A percentile compares a stretch with the other conserved stretches of the same genome.
Evolutionary conservation across 1,140 invertebrate genomes (phyloP).

Genomic region (Lycorma delicatula): DNA sequence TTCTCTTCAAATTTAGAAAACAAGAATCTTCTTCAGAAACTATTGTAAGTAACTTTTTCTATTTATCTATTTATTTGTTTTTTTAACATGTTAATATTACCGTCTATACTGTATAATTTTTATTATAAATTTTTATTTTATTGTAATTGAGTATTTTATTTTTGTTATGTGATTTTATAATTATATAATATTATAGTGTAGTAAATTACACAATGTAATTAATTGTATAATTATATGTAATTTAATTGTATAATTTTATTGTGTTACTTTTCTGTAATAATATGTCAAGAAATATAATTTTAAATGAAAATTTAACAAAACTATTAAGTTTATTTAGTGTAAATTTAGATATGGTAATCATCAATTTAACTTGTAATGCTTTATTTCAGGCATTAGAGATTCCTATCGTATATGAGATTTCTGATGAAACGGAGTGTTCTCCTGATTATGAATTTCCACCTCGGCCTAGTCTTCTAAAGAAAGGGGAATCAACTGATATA

Average conservation of each 20-base stretch:
- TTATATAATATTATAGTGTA: no score
- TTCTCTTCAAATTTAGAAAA: conserved; percentile 93
- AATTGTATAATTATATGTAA: no score
- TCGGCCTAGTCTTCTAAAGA: conserved; percentile 42
- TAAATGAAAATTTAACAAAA: no score
- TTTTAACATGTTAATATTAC: no score
- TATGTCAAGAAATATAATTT: no score
- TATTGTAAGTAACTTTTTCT: conserved; percentile 53
- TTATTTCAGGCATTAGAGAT: conserved; percentile 70
- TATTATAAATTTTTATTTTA: neutral
- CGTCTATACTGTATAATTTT: neutral
- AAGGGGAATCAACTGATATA: conserved; percentile 19
- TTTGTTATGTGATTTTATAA: neutral
- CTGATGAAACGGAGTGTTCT: conserved; percentile 66
- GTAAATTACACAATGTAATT: no score
- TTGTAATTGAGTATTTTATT: neutral
- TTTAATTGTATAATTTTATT: no score
- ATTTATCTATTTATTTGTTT: no score
- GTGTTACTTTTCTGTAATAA: no score
- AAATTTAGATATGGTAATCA: no score
- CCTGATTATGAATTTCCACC: conserved; percentile 68
- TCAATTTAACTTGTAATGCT: neutral
- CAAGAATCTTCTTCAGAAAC: conserved; percentile 77
- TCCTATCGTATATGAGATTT: conserved; percentile 73
- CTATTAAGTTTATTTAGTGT: no score